phyloP scores from a whole-genome alignment of 2,113 vertebrate species.

The Macrotis lagotis region DNA sequence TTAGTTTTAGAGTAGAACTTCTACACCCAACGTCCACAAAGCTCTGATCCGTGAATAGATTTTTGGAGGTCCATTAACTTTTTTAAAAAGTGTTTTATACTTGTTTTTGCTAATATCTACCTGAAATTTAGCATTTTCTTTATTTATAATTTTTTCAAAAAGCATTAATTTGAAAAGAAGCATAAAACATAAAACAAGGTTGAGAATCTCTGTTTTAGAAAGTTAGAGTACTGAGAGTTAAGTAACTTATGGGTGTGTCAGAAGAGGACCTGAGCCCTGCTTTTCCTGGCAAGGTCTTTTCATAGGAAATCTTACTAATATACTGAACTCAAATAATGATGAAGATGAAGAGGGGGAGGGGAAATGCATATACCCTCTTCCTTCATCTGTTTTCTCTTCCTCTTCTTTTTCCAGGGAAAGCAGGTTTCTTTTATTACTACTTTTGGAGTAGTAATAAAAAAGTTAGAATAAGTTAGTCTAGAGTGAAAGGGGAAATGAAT shows the following conservation, averaged over 20 bases:
- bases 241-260: neutral
- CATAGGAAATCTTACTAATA: neutral
- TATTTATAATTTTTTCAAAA: neutral
- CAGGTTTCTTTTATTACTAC: no score
- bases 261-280: neutral
- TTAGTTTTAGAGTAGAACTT: neutral
- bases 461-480: neutral
- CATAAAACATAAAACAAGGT: neutral
- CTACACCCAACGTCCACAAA: neutral
- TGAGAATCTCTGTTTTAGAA: neutral
- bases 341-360: neutral
- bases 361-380: neutral
- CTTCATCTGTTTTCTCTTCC: neutral
- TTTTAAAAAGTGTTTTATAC: neutral
- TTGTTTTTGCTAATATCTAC: neutral
- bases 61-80: neutral
- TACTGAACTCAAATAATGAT: neutral
- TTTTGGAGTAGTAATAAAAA: neutral
- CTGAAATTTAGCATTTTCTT: neutral
- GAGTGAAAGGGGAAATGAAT: neutral
- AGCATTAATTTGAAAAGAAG: neutral
- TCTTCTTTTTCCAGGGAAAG: neutral
- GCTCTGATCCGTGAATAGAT: neutral
- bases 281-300: neutral
- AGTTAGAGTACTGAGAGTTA: neutral